A percentile compares a stretch with the other conserved stretches of the same genome.
Conservation (phyloP, 1,140 invertebrate genomes). For the Drosophila guanche region DNA sequence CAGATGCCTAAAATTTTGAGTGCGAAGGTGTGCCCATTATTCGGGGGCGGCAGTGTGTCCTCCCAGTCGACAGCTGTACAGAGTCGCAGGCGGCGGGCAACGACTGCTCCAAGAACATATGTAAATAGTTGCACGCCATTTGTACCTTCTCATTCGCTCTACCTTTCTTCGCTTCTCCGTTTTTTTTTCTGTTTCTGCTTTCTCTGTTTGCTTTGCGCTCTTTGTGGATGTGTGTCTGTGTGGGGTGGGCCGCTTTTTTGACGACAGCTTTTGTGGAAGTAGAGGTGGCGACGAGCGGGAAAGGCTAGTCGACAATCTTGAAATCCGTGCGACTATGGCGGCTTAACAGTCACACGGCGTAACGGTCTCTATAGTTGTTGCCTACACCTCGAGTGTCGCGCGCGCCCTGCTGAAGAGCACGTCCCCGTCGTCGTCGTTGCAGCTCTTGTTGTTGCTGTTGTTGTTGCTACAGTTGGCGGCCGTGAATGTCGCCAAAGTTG, state of each 20-base stretch:
- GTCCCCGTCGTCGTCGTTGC: slow-evolving; percentile 10
- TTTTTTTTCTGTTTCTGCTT: slow-evolving; percentile 19
- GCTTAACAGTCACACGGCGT: slow-evolving; percentile 16
- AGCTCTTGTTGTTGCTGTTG: not conserved
- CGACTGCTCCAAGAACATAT: slow-evolving; percentile 72
- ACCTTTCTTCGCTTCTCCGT: not conserved
- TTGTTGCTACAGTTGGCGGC: slow-evolving; percentile 15
- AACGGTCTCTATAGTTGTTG: slow-evolving; percentile 39
- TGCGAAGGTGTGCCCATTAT: slow-evolving; percentile 32
- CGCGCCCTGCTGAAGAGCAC: slow-evolving; percentile 39
- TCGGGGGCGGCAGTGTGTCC: slow-evolving; percentile 35
- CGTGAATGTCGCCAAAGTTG: slow-evolving; percentile 46
- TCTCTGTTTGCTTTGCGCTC: slow-evolving; percentile 6
- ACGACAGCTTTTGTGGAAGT: too few species aligned
- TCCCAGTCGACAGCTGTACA: slow-evolving; percentile 42
- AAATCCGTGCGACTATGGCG: slow-evolving; percentile 42
- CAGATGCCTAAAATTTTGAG: slow-evolving; percentile 39
- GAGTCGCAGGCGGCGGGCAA: slow-evolving; percentile 33
- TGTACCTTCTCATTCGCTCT: slow-evolving; percentile 23
- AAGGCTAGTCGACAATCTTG: slow-evolving; percentile 31
- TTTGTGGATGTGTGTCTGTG: not conserved
- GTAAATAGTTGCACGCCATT: slow-evolving; percentile 80
- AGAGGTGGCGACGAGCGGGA: too few species aligned
- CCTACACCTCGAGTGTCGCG: slow-evolving; percentile 65
- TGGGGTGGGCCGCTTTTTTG: too few species aligned